A percentile compares a stretch with the other conserved stretches of the same genome.
phyloP scores from a whole-genome alignment of 23 tunicate genomes.

The Phallusia fumigata region DNA sequence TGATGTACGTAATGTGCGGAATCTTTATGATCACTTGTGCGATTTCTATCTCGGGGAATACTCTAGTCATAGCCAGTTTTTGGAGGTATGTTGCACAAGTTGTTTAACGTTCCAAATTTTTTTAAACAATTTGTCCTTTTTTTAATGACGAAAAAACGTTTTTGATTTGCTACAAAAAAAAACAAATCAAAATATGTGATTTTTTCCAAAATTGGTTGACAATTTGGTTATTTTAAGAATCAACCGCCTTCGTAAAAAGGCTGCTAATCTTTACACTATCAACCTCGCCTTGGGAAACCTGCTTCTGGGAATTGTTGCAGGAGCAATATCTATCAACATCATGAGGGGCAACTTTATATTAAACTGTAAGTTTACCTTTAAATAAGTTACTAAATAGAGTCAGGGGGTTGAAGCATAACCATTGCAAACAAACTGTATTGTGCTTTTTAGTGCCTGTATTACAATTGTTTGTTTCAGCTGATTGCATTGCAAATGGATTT shows the following conservation, averaged over 20 bases:
- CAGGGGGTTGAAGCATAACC: no score
- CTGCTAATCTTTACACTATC: slow-evolving; percentile 31
- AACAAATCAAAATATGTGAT: no score
- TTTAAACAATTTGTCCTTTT: neutral
- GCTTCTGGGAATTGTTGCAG: slow-evolving; percentile 15
- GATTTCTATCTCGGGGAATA: neutral
- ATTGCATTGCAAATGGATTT: slow-evolving; percentile 45
- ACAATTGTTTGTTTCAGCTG: neutral
- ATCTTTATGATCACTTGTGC: neutral
- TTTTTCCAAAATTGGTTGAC: no score
- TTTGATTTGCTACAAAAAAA: no score
- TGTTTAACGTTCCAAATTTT: neutral
- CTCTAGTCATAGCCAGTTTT: slow-evolving; percentile 1
- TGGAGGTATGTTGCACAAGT: slow-evolving; percentile 10
- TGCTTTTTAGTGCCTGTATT: no score
- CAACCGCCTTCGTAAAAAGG: slow-evolving; percentile 1
- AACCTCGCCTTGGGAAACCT: slow-evolving; percentile 16
- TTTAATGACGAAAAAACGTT: neutral
- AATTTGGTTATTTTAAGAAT: slow-evolving; percentile 5
- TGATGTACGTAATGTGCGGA: slow-evolving; percentile 2
- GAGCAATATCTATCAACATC: neutral
- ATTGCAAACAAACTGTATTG: no score
- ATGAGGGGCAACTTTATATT: neutral
- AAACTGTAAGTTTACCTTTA: neutral
- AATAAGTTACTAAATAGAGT: neutral